phyloP scores from a whole-genome alignment of 2,113 vertebrate genomes.

The Notothenia rossii region DNA sequence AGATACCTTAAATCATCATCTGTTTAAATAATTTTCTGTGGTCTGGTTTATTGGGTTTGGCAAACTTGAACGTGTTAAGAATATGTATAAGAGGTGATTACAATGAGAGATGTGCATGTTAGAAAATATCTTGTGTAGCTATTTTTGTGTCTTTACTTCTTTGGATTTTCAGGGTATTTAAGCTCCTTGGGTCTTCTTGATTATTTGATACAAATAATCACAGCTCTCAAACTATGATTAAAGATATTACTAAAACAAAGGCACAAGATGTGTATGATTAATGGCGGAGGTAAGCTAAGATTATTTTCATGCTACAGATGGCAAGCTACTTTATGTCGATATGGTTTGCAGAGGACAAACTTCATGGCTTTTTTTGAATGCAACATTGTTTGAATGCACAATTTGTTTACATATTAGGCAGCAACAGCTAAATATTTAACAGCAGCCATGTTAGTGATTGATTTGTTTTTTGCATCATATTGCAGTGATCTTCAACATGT shows the following conservation, averaged over 20 bases:
- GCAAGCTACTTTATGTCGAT: not conserved
- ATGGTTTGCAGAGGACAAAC: constrained; percentile 1
- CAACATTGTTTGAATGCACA: too few relatives aligned
- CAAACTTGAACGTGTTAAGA: constrained; percentile 11
- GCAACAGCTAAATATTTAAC: constrained; percentile 16
- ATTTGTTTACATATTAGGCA: constrained; percentile 19
- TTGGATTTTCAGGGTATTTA: constrained; percentile 33
- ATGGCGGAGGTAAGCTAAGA: constrained; percentile 31
- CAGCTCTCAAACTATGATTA: constrained; percentile 4
- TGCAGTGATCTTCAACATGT: constrained; percentile 4
- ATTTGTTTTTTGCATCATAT: constrained; percentile 24
- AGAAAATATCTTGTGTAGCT: not conserved
- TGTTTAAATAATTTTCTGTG: constrained; percentile 11
- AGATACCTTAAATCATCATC: constrained; percentile 20
- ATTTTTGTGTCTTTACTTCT: constrained; percentile 23
- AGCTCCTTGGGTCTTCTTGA: not conserved
- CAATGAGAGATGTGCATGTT: not conserved
- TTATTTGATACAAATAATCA: constrained; percentile 41
- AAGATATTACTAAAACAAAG: constrained; percentile 54
- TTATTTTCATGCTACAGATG: constrained; percentile 35
- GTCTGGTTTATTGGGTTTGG: constrained; percentile 29
- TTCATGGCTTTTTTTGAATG: not conserved
- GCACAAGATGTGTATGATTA: constrained; percentile 56
- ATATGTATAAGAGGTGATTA: not conserved
- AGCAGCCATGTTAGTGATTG: constrained; percentile 10